Base-by-base conservation (phyloP, 2,888 invertebrate genomes). In the Apodemia mormo region DNA sequence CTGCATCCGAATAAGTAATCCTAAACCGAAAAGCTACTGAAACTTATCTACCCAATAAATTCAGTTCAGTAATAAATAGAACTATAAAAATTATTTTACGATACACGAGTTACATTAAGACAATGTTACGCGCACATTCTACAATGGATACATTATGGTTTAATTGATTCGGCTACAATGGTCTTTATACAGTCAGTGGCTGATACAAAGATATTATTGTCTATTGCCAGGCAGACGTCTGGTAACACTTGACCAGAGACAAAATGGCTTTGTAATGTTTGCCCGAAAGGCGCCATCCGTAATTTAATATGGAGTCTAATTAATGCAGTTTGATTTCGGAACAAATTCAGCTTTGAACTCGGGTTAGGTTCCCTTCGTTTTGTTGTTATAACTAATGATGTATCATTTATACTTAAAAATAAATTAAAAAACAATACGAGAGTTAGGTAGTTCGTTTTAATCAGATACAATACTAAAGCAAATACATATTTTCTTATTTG, bases 141-240 rank as follows among this genome's bases (percentile, higher is more conserved):
- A 92, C 92, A 92, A 92, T 92, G 91, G 83, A 74, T 80, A 90
- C 92, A 92, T 92, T 92, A 92, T 92, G 84, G 83, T 81, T 84
- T 92, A 92, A 92, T 92, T 91, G 92, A 91, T 91, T 90, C 85
- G 85, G 82, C 88, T 83, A 92, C 92, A 92, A 91, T 90, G 89
- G 80, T 76, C 90, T 87, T 90, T 91, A 85, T 90, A 80, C 81
- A 80, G 82, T 80, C 81, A 79, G 84, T 85, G 80, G 82, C 79
- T 80, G 79, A 80, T 78, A 92, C 91, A 92, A 90, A 86, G 91
- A 88, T 88, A 85, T 85, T 85, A 90, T 92, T 92, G 92, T 92
- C 90, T 92, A 90, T 85, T 81, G 80, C 77, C 75, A 72, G 81
- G 81, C 91, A 90, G 91, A 91, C 90, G 92, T 90, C 92, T 92